phyloP scores from a whole-genome alignment of 2,113 vertebrate genomes.

The Eudyptes chrysolophus region DNA sequence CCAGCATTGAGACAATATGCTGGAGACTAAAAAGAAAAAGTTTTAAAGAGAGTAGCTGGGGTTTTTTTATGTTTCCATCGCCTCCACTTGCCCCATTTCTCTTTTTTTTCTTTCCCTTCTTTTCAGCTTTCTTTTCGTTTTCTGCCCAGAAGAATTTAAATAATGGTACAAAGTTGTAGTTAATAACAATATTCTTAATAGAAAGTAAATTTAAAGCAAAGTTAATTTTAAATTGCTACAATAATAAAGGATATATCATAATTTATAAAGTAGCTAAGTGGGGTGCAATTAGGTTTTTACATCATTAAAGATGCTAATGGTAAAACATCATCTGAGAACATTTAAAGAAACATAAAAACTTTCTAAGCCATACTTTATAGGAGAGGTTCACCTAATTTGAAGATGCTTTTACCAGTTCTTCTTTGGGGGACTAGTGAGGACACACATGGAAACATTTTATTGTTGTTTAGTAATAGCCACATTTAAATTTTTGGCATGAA shows the following conservation, averaged over 20 bases:
- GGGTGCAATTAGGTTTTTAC: not conserved
- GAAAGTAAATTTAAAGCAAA: not conserved
- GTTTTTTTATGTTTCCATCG: not conserved
- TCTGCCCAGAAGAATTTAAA: not conserved
- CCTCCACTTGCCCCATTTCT: not conserved
- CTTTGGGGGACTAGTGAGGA: not conserved
- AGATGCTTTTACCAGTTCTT: not conserved
- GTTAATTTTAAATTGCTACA: not conserved
- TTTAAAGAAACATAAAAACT: not conserved
- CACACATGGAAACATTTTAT: not conserved
- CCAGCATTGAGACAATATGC: not conserved
- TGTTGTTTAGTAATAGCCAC: not conserved
- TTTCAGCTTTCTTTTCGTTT: not conserved
- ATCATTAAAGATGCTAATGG: not conserved
- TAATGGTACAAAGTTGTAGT: not conserved
- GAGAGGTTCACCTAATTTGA: not conserved
- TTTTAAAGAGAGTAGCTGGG: not conserved
- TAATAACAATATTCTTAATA: not conserved
- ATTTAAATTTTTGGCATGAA: not conserved
- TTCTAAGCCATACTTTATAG: not conserved
- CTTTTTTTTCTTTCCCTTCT: not conserved
- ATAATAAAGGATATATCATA: not conserved
- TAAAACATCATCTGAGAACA: not conserved
- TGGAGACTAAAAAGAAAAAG: not conserved
- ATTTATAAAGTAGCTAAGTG: not conserved